Evolutionary conservation across 1,140 invertebrate species (phyloP).

Genomic region (Mycetomoellerius zeteki): DNA sequence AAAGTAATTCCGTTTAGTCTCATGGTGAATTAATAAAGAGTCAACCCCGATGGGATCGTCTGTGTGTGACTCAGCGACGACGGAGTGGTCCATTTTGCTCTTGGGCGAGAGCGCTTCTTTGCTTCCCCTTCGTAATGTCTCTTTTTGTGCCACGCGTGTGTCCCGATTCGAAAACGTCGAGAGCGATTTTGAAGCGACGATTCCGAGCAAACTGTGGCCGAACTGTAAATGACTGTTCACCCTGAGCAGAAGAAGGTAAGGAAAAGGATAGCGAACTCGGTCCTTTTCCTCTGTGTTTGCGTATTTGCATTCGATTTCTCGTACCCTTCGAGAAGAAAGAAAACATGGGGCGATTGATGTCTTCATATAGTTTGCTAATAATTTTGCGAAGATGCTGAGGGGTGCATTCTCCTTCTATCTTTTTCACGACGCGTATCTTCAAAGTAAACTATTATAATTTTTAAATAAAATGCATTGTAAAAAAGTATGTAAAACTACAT

Average conservation of each 20-base stretch:
- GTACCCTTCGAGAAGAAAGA: background rate
- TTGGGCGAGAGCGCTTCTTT: conserved; percentile 1
- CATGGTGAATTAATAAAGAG: conserved; percentile 79
- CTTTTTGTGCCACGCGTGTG: conserved; percentile 16
- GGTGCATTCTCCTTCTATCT: background rate
- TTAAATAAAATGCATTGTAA: background rate
- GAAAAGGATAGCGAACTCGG: conserved; percentile 42
- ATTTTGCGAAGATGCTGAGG: background rate
- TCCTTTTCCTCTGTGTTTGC: conserved; percentile 39
- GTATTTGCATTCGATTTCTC: conserved; percentile 82
- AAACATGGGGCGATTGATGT: background rate
- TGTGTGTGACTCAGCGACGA: conserved; percentile 50
- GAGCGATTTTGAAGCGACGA: conserved; percentile 31
- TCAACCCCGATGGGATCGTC: conserved; percentile 56
- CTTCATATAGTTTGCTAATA: background rate
- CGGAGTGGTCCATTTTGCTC: conserved; percentile 21
- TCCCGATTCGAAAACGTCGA: conserved; percentile 26
- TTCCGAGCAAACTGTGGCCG: conserved; percentile 45
- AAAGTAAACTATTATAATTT: background rate
- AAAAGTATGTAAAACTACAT: too few species aligned
- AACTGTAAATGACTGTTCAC: conserved; percentile 33
- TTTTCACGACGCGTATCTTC: background rate
- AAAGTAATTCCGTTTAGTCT: conserved; percentile 74
- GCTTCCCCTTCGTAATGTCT: background rate
- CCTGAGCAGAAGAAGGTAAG: background rate